phyloP scores from a whole-genome alignment of 1,140 invertebrate genomes.

The Odontomachus brunneus region DNA sequence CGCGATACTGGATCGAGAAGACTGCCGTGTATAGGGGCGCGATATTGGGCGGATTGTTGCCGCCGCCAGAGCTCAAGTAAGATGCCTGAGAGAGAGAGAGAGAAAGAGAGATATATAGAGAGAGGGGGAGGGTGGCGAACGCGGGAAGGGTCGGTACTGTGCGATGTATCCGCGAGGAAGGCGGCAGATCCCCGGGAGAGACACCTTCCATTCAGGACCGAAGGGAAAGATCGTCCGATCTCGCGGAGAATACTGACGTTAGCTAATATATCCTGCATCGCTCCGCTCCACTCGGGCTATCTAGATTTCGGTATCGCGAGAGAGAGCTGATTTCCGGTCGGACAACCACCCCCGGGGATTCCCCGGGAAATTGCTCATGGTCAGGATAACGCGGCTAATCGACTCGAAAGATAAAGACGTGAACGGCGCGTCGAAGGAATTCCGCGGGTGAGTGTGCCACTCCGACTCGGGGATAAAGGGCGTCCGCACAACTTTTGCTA shows the following conservation, averaged over 20 bases:
- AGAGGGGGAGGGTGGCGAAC: too few species aligned
- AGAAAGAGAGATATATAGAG: too few species aligned
- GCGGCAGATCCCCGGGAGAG: conserved; percentile 40
- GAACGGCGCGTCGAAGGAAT: conserved; percentile 31
- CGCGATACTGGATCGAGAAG: conserved; percentile 4
- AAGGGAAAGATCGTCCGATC: conserved; percentile 50
- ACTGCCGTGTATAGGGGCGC: conserved; percentile 11
- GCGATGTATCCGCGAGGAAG: conserved; percentile 39
- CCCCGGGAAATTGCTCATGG: conserved; percentile 66
- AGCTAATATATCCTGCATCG: conserved; percentile 74
- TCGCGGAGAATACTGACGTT: conserved; percentile 65
- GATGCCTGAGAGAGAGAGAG: too few species aligned
- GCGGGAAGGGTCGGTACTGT: conserved; percentile 17
- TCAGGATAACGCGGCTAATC: conserved; percentile 68
- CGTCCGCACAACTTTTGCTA: neutral
- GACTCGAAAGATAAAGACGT: conserved; percentile 58
- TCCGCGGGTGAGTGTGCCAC: neutral
- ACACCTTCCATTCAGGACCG: conserved; percentile 43
- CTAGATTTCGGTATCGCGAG: conserved; percentile 64
- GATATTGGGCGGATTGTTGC: too few species aligned
- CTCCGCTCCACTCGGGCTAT: conserved; percentile 66
- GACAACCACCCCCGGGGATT: conserved; percentile 64
- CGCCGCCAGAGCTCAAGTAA: too few species aligned
- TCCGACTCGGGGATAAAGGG: neutral
- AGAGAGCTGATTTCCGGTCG: conserved; percentile 70